Evolutionary conservation across 2,113 vertebrate species (phyloP), one percentile per base, ranked within the genome.

Genomic region (Megalops atlanticus): DNA sequence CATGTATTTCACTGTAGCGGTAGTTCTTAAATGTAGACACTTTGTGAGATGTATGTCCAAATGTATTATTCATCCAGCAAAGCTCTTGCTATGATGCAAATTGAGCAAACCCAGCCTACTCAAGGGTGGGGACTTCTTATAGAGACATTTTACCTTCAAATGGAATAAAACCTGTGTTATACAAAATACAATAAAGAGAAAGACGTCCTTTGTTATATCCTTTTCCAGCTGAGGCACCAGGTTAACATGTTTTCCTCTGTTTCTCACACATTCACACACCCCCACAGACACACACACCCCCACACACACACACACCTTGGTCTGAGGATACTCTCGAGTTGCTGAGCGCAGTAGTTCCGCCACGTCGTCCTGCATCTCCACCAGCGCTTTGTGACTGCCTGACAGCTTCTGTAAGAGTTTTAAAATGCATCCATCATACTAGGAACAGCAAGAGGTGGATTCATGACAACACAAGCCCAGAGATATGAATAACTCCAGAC

Each of bases 291-390:
- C 75, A 73, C 64, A 45, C 49, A 45, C 54, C 43, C 79, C 78
- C 41, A 77, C 81, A 78, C 38, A 27, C 40, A 31, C 77, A 83
- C 92, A 91, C 89, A 98, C 97, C 96, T 97, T 96, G 84, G 96
- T 93, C 89, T 90, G 93, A 15, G 97, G 94, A 43, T 95, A 85
- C 40, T 98, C 96, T 81, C 86, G 91, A 16, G 94, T 88, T 0
- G 94, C 93, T 3, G 93, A 96, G 86, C 83, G 93, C 89, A 97
- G 91, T 54, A 98, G 95, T 77, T 97, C 96, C 0, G 83, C 82
- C 86, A 97, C 94, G 8, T 96, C 90, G 71, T 97, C 97, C 84
- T 98, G 97, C 97, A 98, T 98, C 92, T 98, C 97, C 85, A 98
- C 96, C 92, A 98, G 85, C 0, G 96, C 96, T 88, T 98, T 97